Conservation (phyloP, 30 jellyfish, hydroid and myxozoan genomes). For the Catostylus mosaicus region DNA sequence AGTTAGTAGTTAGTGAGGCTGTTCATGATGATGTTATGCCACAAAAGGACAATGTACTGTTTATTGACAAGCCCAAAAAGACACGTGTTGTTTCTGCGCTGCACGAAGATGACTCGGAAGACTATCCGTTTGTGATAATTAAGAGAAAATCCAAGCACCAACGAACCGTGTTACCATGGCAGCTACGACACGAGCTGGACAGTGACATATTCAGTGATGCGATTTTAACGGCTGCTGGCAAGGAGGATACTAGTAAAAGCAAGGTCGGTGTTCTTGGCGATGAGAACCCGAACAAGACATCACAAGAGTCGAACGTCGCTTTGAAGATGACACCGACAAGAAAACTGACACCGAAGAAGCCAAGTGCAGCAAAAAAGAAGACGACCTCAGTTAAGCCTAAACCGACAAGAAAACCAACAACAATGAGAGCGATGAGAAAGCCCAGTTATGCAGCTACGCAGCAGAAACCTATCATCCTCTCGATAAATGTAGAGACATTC, state of each 20-base stretch:
- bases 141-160: conserved; percentile 26
- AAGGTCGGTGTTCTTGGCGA: conserved; percentile 60
- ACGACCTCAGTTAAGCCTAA: conserved; percentile 9
- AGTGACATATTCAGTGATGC: conserved; percentile 55
- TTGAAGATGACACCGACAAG: neutral
- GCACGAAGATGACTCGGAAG: conserved; percentile 56
- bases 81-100: conserved; percentile 31
- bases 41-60: conserved; percentile 68
- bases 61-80: conserved; percentile 49
- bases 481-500: conserved; percentile 78
- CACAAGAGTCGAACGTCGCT: neutral
- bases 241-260: conserved; percentile 6
- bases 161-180: conserved; percentile 55
- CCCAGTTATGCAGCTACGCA: neutral
- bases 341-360: neutral
- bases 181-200: conserved; percentile 45
- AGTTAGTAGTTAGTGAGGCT: conserved; percentile 42
- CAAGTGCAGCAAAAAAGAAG: conserved; percentile 13
- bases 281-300: neutral
- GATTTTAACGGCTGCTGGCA: neutral
- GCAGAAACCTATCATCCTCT: conserved; percentile 58
- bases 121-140: conserved; percentile 54
- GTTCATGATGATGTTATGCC: conserved; percentile 79
- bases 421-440: neutral
- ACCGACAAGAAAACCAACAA: conserved; percentile 1